Percentiles rank a stretch among this genome's conserved stretches.
These are phyloP conservation scores for Ochropleura leucogaster DNA, from an alignment of 2,888 invertebrate genomes.

Conservation along the genomic window DNA sequence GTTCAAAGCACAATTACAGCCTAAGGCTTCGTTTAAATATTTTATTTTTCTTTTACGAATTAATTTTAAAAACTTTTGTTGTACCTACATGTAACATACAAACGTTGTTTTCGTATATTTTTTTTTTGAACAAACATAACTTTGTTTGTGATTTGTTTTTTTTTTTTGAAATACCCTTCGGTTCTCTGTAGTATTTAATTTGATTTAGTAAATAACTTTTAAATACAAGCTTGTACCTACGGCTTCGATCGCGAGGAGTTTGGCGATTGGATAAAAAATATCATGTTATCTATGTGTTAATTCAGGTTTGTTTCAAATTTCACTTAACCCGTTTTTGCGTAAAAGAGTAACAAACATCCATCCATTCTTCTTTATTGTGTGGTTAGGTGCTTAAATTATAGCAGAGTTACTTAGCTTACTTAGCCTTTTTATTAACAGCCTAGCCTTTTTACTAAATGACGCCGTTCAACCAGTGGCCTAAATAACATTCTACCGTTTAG, in stretches of 20 bases:
- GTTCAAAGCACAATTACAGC: neutral
- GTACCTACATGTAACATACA: neutral
- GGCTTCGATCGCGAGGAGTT: neutral
- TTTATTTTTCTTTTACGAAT: conserved; percentile 6
- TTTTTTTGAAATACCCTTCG: neutral
- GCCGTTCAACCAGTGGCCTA: neutral
- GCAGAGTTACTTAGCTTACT: neutral
- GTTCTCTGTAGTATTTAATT: too few relatives aligned
- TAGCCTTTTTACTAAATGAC: neutral
- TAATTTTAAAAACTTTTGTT: neutral
- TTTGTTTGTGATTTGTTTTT: neutral
- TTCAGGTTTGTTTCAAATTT: neutral
- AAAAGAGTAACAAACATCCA: neutral
- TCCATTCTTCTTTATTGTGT: neutral
- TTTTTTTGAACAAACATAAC: neutral
- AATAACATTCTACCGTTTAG: neutral
- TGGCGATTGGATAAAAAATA: neutral
- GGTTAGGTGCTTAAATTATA: too few relatives aligned
- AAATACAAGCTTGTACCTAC: neutral
- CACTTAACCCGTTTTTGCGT: neutral
- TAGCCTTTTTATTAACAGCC: neutral
- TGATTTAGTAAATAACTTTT: neutral
- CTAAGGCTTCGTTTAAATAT: neutral
- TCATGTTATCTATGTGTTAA: neutral
- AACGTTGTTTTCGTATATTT: conserved; percentile 12